A percentile compares a stretch with the other conserved stretches of the same genome.
Evolutionary conservation across 2,888 invertebrate species (phyloP).

Genomic region (Tyria jacobaeae): DNA sequence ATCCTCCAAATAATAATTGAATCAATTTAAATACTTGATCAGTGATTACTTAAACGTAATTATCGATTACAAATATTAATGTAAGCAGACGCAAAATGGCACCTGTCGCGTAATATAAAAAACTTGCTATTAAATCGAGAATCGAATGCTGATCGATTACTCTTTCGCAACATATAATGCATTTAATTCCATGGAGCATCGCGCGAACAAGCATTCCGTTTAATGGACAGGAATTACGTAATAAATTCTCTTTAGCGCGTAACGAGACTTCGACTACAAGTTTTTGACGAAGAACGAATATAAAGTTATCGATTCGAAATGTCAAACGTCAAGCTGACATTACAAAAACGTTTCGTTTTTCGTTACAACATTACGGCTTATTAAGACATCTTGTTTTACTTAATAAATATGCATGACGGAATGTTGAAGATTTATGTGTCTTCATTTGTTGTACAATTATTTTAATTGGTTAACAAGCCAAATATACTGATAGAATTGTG

Average conservation of each 20-base stretch:
- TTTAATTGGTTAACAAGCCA: constrained; percentile 20
- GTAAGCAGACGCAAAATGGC: constrained; percentile 33
- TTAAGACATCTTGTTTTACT: constrained; percentile 43
- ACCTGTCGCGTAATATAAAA: constrained; percentile 37
- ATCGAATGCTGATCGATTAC: constrained; percentile 45
- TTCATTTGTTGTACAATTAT: constrained; percentile 11
- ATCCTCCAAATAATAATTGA: constrained; percentile 24
- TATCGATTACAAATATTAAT: constrained; percentile 40
- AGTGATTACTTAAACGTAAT: constrained; percentile 36
- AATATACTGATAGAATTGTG: neutral
- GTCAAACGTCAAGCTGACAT: constrained; percentile 57
- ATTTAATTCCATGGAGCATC: constrained; percentile 44
- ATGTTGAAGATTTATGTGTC: constrained; percentile 4
- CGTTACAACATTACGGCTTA: constrained; percentile 35
- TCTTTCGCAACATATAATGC: constrained; percentile 42
- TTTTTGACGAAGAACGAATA: constrained; percentile 41
- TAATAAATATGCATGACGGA: constrained; percentile 21
- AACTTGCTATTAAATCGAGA: constrained; percentile 28
- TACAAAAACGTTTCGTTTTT: constrained; percentile 56
- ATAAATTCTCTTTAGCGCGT: constrained; percentile 51
- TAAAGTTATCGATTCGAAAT: constrained; percentile 56
- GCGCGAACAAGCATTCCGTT: constrained; percentile 35
- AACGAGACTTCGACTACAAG: constrained; percentile 41
- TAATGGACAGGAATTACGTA: constrained; percentile 43
- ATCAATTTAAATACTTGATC: constrained; percentile 33